A percentile compares a stretch with the other conserved stretches of the same genome.
Evolutionary conservation across 2,113 vertebrate species (phyloP).

Genomic region (Prunella fulvescens): DNA sequence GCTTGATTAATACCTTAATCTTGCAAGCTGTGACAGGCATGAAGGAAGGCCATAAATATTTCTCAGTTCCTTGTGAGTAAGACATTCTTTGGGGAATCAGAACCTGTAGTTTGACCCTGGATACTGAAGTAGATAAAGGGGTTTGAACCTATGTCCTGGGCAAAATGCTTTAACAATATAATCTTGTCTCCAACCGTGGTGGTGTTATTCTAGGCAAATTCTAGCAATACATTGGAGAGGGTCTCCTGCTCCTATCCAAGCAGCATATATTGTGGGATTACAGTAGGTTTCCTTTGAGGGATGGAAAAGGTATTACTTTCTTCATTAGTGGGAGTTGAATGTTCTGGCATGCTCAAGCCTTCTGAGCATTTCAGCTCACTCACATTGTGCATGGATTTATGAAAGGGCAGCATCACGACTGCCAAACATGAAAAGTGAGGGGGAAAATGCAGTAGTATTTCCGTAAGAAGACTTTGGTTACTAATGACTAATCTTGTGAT

Average conservation of each 20-base stretch:
- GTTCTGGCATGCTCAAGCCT: not conserved
- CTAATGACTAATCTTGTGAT: not conserved
- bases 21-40: not conserved
- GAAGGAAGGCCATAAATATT: not conserved
- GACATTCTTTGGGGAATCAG: not conserved
- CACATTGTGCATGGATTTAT: not conserved
- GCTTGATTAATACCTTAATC: not conserved
- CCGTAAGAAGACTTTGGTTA: not conserved
- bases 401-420: not conserved
- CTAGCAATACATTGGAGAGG: not conserved
- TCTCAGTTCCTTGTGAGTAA: not conserved
- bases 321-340: not conserved
- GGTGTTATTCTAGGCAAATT: not conserved
- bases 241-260: not conserved
- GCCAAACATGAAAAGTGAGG: not conserved
- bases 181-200: not conserved
- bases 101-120: not conserved
- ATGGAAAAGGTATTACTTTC: not conserved
- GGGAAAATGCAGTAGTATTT: not conserved
- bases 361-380: not conserved
- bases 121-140: not conserved
- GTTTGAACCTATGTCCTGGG: not conserved
- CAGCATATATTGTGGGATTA: not conserved
- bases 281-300: not conserved
- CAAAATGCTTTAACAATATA: not conserved